Conservation (phyloP, 2,888 invertebrate species). For the Scaptodrosophila latifasciaeformis region DNA sequence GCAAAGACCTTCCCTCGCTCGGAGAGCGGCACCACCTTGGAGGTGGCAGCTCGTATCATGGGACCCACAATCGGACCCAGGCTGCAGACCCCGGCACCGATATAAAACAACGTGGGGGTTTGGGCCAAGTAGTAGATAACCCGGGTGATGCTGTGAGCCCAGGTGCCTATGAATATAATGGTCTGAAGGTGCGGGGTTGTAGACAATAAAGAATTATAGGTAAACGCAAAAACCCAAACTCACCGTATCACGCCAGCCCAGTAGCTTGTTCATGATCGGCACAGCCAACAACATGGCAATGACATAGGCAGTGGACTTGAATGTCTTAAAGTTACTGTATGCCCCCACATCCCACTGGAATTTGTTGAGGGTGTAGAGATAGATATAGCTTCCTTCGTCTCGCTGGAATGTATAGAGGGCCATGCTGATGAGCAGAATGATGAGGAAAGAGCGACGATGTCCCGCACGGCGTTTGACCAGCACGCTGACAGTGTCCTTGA, state of each 20-base stretch:
- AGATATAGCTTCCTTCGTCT: slow-evolving; percentile 86
- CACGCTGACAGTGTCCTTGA: slow-evolving; percentile 79
- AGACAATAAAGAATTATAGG: background rate
- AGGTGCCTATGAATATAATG: slow-evolving; percentile 84
- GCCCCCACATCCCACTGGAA: slow-evolving; percentile 83
- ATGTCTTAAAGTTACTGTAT: slow-evolving; percentile 85
- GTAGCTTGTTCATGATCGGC: slow-evolving; percentile 82
- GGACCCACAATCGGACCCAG: slow-evolving; percentile 87
- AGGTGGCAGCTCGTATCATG: slow-evolving; percentile 87
- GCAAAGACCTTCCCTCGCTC: slow-evolving; percentile 89
- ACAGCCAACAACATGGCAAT: slow-evolving; percentile 82
- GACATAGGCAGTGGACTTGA: slow-evolving; percentile 83
- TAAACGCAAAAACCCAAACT: slow-evolving; percentile 38
- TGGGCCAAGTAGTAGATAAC: slow-evolving; percentile 81
- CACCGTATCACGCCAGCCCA: slow-evolving; percentile 82
- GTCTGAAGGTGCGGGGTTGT: slow-evolving; percentile 71
- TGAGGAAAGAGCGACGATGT: slow-evolving; percentile 79
- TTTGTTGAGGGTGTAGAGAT: slow-evolving; percentile 83
- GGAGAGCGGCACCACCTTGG: slow-evolving; percentile 82
- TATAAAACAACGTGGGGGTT: slow-evolving; percentile 79
- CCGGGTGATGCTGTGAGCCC: slow-evolving; percentile 82
- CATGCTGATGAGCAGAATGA: slow-evolving; percentile 84
- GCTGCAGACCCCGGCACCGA: slow-evolving; percentile 84
- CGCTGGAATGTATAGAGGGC: slow-evolving; percentile 88
- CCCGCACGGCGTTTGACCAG: slow-evolving; percentile 78